These are phyloP conservation scores for Drosophila fungiperda DNA, from an alignment of 2,888 invertebrate genomes.

Conservation along the genomic window DNA sequence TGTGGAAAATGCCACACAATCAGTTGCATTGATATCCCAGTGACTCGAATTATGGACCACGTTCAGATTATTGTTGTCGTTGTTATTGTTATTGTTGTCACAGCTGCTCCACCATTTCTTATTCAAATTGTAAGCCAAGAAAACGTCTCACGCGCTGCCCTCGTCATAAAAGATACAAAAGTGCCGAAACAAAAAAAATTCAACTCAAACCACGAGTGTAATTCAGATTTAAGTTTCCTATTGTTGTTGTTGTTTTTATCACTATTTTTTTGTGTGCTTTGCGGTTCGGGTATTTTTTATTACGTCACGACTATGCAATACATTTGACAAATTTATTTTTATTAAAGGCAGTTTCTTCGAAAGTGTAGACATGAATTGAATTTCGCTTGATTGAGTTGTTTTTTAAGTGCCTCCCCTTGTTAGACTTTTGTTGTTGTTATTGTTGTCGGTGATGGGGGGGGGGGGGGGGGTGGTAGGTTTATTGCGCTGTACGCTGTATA, in stretches of 20 bases:
- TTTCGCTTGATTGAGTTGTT: constrained; percentile 72
- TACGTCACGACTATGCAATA: constrained; percentile 70
- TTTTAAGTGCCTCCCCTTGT: constrained; percentile 30
- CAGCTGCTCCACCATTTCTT: constrained; percentile 57
- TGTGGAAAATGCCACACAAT: constrained; percentile 64
- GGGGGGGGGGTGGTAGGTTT: not conserved
- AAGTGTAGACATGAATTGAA: constrained; percentile 68
- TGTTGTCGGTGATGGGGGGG: not conserved
- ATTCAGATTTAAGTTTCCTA: constrained; percentile 29
- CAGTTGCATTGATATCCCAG: constrained; percentile 63
- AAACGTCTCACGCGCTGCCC: constrained; percentile 64
- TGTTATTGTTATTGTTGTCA: constrained; percentile 33
- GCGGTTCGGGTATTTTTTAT: constrained; percentile 52
- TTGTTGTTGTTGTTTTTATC: constrained; percentile 12
- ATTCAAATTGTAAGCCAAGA: constrained; percentile 60
- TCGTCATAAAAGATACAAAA: constrained; percentile 39
- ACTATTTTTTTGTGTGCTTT: constrained; percentile 19
- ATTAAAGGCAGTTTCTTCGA: constrained; percentile 74
- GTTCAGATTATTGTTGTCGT: constrained; percentile 2
- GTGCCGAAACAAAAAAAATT: constrained; percentile 39
- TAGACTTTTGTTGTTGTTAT: constrained; percentile 34
- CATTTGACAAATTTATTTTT: constrained; percentile 76
- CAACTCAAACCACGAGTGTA: constrained; percentile 31
- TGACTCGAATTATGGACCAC: constrained; percentile 26
- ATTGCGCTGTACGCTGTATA: not conserved